A percentile compares a stretch with the other conserved stretches of the same genome.
These are phyloP conservation scores for Cacoxenus indagator DNA, from an alignment of 2,888 invertebrate species.

Conservation along the genomic window DNA sequence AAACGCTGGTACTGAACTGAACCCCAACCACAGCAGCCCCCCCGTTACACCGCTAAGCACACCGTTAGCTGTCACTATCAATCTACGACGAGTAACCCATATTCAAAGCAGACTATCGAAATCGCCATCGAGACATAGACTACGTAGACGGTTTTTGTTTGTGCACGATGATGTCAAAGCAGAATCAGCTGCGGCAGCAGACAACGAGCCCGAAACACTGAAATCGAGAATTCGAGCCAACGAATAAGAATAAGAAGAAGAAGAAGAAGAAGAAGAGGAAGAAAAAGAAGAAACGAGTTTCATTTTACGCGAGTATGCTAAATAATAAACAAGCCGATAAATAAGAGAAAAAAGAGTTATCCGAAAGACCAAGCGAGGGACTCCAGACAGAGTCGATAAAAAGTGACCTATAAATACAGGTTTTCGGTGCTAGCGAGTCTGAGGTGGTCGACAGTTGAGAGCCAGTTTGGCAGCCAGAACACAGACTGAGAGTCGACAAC, in stretches of 20 bases:
- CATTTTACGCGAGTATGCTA: slow-evolving; percentile 56
- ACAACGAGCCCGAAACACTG: slow-evolving; percentile 31
- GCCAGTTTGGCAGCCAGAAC: slow-evolving; percentile 27
- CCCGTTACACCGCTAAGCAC: slow-evolving; percentile 31
- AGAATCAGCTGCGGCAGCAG: slow-evolving; percentile 33
- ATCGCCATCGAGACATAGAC: slow-evolving; percentile 28
- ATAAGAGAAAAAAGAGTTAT: slow-evolving; percentile 43
- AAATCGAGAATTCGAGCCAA: slow-evolving; percentile 40
- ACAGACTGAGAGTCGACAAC: slow-evolving; percentile 21
- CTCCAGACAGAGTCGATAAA: slow-evolving; percentile 34
- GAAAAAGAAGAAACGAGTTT: slow-evolving; percentile 46
- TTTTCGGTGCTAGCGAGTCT: slow-evolving; percentile 37
- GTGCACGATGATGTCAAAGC: slow-evolving; percentile 37
- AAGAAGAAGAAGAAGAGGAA: neutral
- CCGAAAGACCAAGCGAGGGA: slow-evolving; percentile 26
- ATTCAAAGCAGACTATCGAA: slow-evolving; percentile 61
- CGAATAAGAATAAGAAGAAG: slow-evolving; percentile 27
- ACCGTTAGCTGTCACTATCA: slow-evolving; percentile 50
- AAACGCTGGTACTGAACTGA: neutral
- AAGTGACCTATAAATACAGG: slow-evolving; percentile 70
- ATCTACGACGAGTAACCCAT: slow-evolving; percentile 55
- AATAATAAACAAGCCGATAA: slow-evolving; percentile 57
- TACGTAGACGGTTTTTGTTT: slow-evolving; percentile 23
- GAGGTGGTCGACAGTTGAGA: slow-evolving; percentile 27
- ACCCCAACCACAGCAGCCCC: neutral